Percentiles rank a stretch among this genome's conserved stretches.
phyloP scores from a whole-genome alignment of 2,113 vertebrate species.

The Phoenicopterus ruber region DNA sequence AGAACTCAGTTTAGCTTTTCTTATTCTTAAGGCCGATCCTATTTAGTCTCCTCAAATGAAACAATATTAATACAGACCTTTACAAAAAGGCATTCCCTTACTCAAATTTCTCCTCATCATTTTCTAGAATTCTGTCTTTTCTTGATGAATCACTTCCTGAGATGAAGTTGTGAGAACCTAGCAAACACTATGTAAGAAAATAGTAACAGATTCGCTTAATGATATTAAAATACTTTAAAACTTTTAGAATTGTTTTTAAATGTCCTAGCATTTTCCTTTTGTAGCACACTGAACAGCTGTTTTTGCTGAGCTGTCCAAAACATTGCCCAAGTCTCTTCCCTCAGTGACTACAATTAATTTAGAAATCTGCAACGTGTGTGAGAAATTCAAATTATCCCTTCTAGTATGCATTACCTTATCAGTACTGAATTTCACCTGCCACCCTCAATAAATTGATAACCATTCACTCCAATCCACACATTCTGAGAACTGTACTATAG shows the following conservation, averaged over 20 bases:
- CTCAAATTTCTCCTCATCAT: not conserved
- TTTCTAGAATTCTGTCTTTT: not conserved
- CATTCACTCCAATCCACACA: not conserved
- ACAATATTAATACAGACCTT: not conserved
- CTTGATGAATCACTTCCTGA: not conserved
- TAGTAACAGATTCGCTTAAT: not conserved
- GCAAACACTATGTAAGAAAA: not conserved
- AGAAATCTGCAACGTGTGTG: not conserved
- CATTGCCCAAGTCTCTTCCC: not conserved
- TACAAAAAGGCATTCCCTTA: not conserved
- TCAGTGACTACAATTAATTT: not conserved
- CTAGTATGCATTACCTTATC: not conserved
- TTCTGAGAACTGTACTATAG: not conserved
- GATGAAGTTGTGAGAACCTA: not conserved
- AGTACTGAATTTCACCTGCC: constrained; percentile 15
- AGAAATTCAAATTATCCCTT: constrained; percentile 4
- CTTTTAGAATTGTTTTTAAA: not conserved
- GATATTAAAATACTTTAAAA: not conserved
- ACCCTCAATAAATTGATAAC: constrained; percentile 16
- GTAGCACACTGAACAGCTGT: not conserved
- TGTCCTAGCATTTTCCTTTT: not conserved
- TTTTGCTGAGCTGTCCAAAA: constrained; percentile 2
- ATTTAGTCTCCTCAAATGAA: not conserved
- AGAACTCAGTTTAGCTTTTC: not conserved
- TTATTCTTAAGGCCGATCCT: not conserved